Conservation (phyloP, 2,888 invertebrate species). For the Seira ritae region DNA sequence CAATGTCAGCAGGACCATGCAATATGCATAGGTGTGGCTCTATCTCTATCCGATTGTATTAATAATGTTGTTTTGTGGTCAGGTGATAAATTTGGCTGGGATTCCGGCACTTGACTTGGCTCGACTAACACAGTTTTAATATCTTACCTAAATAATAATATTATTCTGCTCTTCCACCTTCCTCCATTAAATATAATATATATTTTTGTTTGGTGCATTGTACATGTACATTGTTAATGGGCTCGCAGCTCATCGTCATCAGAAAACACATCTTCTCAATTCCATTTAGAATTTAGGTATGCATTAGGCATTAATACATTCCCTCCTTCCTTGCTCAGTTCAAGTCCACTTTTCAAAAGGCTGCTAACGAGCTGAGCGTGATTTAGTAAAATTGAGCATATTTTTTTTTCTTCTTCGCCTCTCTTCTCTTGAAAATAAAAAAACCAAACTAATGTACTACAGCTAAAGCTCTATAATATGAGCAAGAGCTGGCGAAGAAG, state of each 20-base stretch:
- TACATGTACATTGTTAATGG: constrained; percentile 3
- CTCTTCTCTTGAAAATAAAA: too few relatives aligned
- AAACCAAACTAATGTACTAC: not conserved
- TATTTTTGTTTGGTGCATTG: not conserved
- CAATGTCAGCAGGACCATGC: not conserved
- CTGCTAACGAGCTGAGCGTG: constrained; percentile 73
- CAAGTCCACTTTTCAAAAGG: constrained; percentile 68
- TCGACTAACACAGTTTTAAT: too few relatives aligned
- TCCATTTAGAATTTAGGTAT: too few relatives aligned
- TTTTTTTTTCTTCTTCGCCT: constrained; percentile 47
- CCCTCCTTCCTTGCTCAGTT: constrained; percentile 9
- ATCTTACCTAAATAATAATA: too few relatives aligned
- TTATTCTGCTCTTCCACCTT: not conserved
- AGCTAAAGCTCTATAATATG: not conserved
- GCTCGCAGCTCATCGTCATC: constrained; percentile 31
- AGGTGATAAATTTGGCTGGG: too few relatives aligned
- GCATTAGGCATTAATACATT: too few relatives aligned
- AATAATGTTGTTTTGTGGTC: constrained; percentile 6
- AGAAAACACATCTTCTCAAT: not conserved
- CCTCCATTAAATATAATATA: not conserved
- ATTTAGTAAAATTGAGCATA: constrained; percentile 72
- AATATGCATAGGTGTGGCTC: not conserved
- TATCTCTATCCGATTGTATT: not conserved
- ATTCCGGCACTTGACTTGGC: too few relatives aligned
- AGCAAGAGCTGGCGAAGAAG: too few relatives aligned